Conservation (phyloP, 2,888 invertebrate species). For the Nomada fucata region DNA sequence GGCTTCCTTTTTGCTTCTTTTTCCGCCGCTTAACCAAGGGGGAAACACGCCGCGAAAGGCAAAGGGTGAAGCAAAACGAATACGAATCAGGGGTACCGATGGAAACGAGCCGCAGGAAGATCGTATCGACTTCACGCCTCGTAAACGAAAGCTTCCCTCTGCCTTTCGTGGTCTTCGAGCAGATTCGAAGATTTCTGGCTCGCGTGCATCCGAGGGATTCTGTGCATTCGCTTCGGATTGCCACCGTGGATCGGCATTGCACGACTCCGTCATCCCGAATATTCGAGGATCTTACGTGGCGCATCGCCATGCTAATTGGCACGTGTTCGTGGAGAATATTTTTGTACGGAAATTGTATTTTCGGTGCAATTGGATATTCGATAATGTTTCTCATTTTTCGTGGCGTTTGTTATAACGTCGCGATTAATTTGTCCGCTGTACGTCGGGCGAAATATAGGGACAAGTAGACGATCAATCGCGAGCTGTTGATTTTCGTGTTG, state of each 20-base stretch:
- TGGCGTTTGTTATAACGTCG: no score
- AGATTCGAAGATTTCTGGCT: constrained; percentile 49
- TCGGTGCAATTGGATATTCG: neutral
- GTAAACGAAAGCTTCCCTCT: constrained; percentile 59
- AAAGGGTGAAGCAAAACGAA: constrained; percentile 23
- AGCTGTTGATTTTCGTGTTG: no score
- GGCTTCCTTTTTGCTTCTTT: neutral
- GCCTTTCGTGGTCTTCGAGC: constrained; percentile 29
- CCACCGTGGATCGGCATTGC: constrained; percentile 33
- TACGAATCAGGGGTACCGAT: constrained; percentile 13
- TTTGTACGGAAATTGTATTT: neutral
- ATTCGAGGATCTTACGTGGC: neutral
- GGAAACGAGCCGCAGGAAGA: constrained; percentile 53
- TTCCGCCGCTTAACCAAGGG: neutral
- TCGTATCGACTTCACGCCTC: constrained; percentile 60
- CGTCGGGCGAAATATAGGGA: no score
- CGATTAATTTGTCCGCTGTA: no score
- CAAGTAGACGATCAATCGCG: no score
- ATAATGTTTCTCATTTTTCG: no score
- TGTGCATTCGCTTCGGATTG: constrained; percentile 39
- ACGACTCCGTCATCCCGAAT: neutral
- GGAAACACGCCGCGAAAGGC: constrained; percentile 13
- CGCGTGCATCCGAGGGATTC: constrained; percentile 35
- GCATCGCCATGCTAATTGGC: neutral
- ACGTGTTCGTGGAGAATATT: neutral